Percentiles rank a stretch among this genome's conserved stretches.
These are phyloP conservation scores for Platyrinchus mystaceus DNA, from an alignment of 2,797 vertebrate genomes.

Conservation along the genomic window DNA sequence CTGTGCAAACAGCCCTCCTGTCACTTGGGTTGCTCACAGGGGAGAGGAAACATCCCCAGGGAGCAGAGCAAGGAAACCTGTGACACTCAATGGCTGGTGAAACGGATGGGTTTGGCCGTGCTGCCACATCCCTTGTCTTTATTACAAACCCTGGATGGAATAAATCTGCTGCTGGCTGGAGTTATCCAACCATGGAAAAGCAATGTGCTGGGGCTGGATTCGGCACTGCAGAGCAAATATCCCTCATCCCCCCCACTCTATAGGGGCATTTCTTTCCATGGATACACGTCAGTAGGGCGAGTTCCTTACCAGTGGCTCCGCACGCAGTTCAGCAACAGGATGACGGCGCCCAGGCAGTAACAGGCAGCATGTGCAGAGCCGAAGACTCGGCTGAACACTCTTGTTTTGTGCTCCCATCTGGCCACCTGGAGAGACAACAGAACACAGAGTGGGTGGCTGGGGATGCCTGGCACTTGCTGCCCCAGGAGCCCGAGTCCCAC, in stretches of 20 bases:
- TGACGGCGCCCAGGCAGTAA: slow-evolving; percentile 81
- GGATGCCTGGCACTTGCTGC: neutral
- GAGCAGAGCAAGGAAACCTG: neutral
- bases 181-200: neutral
- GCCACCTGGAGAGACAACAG: slow-evolving; percentile 74
- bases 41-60: neutral
- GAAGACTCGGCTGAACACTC: slow-evolving; percentile 79
- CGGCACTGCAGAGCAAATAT: neutral
- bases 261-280: neutral
- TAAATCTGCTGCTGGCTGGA: neutral
- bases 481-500: neutral
- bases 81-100: accelerated
- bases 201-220: neutral
- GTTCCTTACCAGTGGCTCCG: slow-evolving; percentile 89
- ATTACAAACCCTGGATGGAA: neutral
- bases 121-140: neutral
- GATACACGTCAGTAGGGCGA: accelerated
- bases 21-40: neutral
- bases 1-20: neutral
- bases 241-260: neutral
- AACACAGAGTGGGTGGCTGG: neutral
- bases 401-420: slow-evolving; percentile 86
- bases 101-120: neutral
- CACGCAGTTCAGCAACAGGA: slow-evolving; percentile 86
- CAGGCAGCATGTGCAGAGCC: slow-evolving; percentile 85